phyloP scores from a whole-genome alignment of 2,113 vertebrate genomes.

The Crocuta crocuta region DNA sequence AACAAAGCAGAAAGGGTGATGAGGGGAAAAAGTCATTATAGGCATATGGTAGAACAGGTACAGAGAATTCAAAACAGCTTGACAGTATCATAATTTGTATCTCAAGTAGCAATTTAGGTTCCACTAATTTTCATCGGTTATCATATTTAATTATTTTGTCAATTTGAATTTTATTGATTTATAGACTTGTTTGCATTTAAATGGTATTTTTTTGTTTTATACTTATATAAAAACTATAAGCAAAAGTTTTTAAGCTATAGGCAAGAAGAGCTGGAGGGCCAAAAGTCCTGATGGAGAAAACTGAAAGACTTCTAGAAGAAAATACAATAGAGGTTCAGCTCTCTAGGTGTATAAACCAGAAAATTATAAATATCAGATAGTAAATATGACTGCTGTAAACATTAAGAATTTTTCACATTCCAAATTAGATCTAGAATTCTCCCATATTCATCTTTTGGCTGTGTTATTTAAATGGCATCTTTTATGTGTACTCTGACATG shows the following conservation, averaged over 20 bases:
- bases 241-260: not conserved
- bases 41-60: not conserved
- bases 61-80: not conserved
- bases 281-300: not conserved
- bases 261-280: not conserved
- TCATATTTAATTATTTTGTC: not conserved
- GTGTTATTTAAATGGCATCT: not conserved
- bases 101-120: not conserved
- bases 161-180: conserved; percentile 7
- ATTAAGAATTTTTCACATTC: not conserved
- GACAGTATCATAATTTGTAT: not conserved
- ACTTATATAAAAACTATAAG: conserved; percentile 2
- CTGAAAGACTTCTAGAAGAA: not conserved
- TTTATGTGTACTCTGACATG: not conserved
- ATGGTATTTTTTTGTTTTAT: not conserved
- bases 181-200: not conserved
- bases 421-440: not conserved
- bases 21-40: not conserved
- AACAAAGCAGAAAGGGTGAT: not conserved
- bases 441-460: not conserved
- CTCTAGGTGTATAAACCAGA: not conserved
- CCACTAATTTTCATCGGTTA: not conserved
- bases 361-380: not conserved
- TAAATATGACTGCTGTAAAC: not conserved
- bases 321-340: not conserved